Base-by-base conservation (phyloP, 2,888 invertebrate genomes). In the Calameuta idolon region DNA sequence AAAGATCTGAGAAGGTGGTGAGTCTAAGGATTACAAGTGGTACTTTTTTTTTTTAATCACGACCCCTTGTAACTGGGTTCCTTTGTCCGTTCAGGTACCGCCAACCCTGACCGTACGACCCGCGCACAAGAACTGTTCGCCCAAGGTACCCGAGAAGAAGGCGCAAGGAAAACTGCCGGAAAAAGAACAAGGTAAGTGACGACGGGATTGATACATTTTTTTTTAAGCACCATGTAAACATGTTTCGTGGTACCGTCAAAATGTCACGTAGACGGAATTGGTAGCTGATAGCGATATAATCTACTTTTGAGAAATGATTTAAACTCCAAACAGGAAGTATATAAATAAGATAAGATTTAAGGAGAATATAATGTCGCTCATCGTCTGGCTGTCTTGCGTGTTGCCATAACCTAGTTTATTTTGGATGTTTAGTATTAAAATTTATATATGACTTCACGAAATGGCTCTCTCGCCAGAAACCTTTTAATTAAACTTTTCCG, bases 1-100 rank as follows among this genome's bases (percentile, higher is more conserved):
- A 97, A 93, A 93, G 96, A 84, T 95, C 96, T 85, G 96, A 96
- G 92, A 96, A 96, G 92, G 94, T 96, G 91, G 95, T 95, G 84
- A 90, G 91, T 87, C 73, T 40, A 11, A 69, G 73, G 69, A 55
- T 68, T 69, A 12, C n/a, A 31, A 12, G 3, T n/a, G 12, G 23
- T 69, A 33, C 4, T 12, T 34, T 15, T 5, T 31, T 71, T 30
- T 5, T 31, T 71, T 30, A 11, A 15, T 71, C 23, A 35, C 4
- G 33, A n/a, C 11, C 74, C n/a, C 0, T 33, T 12, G 30, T 35
- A 69, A 30, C 30, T 40, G 23, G 75, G 80, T 74, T 75, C 76
- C 34, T 75, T 81, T 23, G 74, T 77, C 83, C 83, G 86, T 89
- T 31, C 83, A 94, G 94, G 93, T 93, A 73, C 94, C 93, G 74